Evolutionary conservation across 2,888 invertebrate species (phyloP), one percentile per base, ranked within the genome.

Genomic region (Acanthosepion esculentum): DNA sequence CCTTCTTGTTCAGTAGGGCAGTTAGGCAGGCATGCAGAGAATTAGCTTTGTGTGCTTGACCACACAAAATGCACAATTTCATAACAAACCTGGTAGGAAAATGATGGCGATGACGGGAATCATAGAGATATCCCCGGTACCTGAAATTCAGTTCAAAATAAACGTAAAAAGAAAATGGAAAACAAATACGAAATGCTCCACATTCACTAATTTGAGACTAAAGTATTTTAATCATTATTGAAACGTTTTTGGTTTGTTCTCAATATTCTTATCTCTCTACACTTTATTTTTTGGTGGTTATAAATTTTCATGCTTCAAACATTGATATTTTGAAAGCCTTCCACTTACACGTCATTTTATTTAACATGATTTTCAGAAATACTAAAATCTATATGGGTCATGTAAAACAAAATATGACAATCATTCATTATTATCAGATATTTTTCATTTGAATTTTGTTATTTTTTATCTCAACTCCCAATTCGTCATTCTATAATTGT

Each of bases 41-140:
- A 78, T 78, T n/a, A 78, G 78, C n/a, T 78, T 78, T 78, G 78
- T 78, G 78, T 48, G 48, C 29, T 93, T 93, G 53, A 50, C 15
- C 93, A 93, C 93, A 93, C 93, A 93, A 93, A 50, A 93, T 93
- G 53, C n/a, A 53, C 93, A 93, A 93, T 48, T 48, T n/a, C 50
- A 41, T n/a, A 53, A 93, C 93, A 93, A 93, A 93, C 93, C 93
- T 93, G 93, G 48, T 48, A 29, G 93, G 93, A 20, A 53, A 93
- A 93, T 48, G 93, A 93, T 93, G 53, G n/a, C n/a, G 78, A 93
- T 93, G 93, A 29, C 93, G 93, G n/a, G 93, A 93, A 93, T 93
- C 93, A 93, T 41, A 93, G 53, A 93, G 26, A 93, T 93, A 93
- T n/a, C 93, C 50, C 53, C 53, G 48, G 93, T 48, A 93, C 93